Percentiles rank a stretch among this genome's conserved stretches.
These are phyloP conservation scores for Sclerurus mexicanus DNA, from an alignment of 2,113 vertebrate species.

Conservation along the genomic window DNA sequence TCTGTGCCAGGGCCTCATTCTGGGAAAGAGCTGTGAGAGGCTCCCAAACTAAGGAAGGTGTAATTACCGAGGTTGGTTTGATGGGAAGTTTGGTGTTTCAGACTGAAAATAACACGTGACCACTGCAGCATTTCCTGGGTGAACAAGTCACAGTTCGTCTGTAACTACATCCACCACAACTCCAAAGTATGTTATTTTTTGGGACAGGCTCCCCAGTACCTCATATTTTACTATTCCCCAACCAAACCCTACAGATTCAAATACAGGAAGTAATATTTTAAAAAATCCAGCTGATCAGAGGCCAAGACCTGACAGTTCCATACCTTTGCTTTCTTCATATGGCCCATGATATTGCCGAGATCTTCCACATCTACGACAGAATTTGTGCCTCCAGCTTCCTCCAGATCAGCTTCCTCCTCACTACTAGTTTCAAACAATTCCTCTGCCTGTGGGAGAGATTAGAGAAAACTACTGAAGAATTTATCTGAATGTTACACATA, in stretches of 20 bases:
- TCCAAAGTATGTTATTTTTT: not conserved
- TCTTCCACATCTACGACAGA: slow-evolving; percentile 89
- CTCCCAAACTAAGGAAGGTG: not conserved
- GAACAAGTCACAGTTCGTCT: not conserved
- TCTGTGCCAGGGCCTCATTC: not conserved
- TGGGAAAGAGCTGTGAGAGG: not conserved
- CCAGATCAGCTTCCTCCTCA: slow-evolving; percentile 74
- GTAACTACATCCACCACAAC: not conserved
- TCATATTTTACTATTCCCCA: not conserved
- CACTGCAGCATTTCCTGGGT: not conserved
- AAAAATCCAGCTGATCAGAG: not conserved
- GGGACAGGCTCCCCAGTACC: not conserved
- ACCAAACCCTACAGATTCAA: not conserved
- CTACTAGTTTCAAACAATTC: slow-evolving; percentile 85
- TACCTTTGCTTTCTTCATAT: slow-evolving; percentile 85
- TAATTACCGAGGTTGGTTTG: not conserved
- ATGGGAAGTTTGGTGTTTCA: not conserved
- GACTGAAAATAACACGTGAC: not conserved
- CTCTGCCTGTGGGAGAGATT: slow-evolving; percentile 42
- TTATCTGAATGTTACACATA: not conserved
- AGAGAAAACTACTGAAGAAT: not conserved
- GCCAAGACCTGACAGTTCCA: not conserved
- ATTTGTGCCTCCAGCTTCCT: slow-evolving; percentile 22
- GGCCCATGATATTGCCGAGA: slow-evolving; percentile 84
- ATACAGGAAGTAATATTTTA: not conserved